A percentile compares a stretch with the other conserved stretches of the same genome.
phyloP scores from a whole-genome alignment of 2,797 vertebrate species.

The Lophius americanus region DNA sequence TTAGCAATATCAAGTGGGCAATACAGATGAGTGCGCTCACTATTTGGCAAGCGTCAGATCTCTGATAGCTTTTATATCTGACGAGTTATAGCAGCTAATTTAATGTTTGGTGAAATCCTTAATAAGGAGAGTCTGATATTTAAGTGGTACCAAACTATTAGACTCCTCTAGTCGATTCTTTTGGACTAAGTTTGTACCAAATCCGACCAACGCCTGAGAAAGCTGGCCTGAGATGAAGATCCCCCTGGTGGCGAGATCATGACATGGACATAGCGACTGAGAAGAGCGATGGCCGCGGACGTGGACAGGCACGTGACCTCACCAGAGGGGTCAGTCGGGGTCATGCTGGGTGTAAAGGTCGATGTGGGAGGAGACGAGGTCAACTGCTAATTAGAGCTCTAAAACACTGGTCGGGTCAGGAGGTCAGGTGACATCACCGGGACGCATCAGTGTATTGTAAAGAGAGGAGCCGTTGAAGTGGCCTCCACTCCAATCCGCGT shows the following conservation, averaged over 20 bases:
- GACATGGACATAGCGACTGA: slow-evolving; percentile 15
- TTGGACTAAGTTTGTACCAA: no score
- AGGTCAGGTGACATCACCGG: slow-evolving; percentile 70
- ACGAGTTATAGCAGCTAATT: no score
- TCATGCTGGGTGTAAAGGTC: slow-evolving; percentile 57
- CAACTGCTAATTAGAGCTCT: slow-evolving; percentile 72
- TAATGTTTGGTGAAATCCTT: no score
- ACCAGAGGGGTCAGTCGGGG: slow-evolving; percentile 38
- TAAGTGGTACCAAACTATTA: no score
- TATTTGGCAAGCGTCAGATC: no score
- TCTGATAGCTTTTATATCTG: no score
- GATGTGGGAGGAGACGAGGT: slow-evolving; percentile 65
- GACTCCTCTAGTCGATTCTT: neutral
- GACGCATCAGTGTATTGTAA: slow-evolving; percentile 50
- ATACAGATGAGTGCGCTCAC: no score
- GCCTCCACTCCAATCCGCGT: neutral
- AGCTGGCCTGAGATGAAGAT: no score
- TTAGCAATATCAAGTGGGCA: no score
- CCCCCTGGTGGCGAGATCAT: neutral
- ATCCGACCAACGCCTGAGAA: no score
- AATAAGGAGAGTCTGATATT: no score
- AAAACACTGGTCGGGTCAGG: slow-evolving; percentile 65
- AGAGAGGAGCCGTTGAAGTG: slow-evolving; percentile 36
- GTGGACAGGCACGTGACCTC: slow-evolving; percentile 62
- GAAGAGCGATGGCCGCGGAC: slow-evolving; percentile 39